Evolutionary conservation across 2,888 invertebrate species (phyloP), one percentile per base, ranked within the genome.

Genomic region (Eupithecia subumbrata): DNA sequence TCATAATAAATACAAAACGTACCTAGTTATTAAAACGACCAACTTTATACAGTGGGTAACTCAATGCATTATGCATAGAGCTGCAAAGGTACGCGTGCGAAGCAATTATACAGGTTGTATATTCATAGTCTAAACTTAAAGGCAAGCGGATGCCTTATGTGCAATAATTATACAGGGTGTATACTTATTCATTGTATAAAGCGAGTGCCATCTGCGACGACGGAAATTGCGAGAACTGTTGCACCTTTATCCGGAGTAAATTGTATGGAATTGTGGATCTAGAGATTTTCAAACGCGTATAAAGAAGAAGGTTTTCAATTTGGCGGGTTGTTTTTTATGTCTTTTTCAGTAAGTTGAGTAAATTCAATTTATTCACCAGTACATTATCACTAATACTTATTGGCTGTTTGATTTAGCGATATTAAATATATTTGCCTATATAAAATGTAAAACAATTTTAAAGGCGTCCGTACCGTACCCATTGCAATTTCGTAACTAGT

Each of bases 141-240:
- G n/a, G 66, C 66, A 40, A 67, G 66, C 25, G 37, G 40, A 40
- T 67, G 40, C 37, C 66, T 34, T 67, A n/a, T 37, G 66, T 60
- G 60, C 60, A 25, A 30, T 30, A 30, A 60, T 60, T 60, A 60
- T 60, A 60, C 60, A 60, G 60, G 60, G 60, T 60, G 64, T 34
- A 30, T 64, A 64, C 68, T 68, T 68, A 68, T 43, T 68, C 68
- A 68, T 68, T 43, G 68, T 14, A n/a, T 67, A 40, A 40, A 37
- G 40, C 64, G 64, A 64, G 43, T 25, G 40, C 40, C 68, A 68
- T 68, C 68, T 68, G 68, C 43, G 68, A 40, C n/a, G 66, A 14
- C 68, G 68, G 68, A 68, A 68, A 68, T 68, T 68, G 68, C 68
- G 25, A 68, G 68, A 68, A 68, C 64, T 34, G 34, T 34, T 64